Conservation (phyloP, 2,797 vertebrate genomes). For the Manis crassicaudata region DNA sequence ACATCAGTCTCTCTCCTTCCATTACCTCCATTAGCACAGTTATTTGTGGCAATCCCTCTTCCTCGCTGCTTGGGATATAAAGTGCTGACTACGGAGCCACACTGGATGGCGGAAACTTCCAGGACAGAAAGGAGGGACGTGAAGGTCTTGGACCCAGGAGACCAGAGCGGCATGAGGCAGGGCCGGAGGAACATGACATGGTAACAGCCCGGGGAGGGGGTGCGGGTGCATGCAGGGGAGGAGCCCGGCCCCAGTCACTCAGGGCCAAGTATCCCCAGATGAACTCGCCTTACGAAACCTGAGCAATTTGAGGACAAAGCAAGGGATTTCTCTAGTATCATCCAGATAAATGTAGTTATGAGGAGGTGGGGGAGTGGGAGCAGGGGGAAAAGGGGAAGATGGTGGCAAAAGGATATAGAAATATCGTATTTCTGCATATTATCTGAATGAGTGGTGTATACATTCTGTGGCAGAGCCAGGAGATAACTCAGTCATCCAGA, state of each 20-base stretch:
- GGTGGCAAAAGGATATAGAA: not conserved
- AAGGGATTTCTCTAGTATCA: not conserved
- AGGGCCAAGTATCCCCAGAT: not conserved
- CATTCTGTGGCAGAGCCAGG: not conserved
- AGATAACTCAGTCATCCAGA: not conserved
- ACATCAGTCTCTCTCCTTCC: slow-evolving; percentile 79
- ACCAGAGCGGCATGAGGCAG: not conserved
- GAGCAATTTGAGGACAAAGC: slow-evolving; percentile 37
- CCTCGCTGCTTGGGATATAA: slow-evolving; percentile 64
- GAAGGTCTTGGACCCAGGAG: not conserved
- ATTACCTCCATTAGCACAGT: slow-evolving; percentile 77
- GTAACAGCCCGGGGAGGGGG: too few relatives aligned
- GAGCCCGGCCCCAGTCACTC: not conserved
- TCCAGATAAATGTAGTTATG: slow-evolving; percentile 21
- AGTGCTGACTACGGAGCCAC: slow-evolving; percentile 65
- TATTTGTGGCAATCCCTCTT: slow-evolving; percentile 82
- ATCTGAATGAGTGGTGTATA: not conserved
- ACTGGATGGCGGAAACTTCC: slow-evolving; percentile 64
- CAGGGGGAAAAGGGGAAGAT: not conserved
- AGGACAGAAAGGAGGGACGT: not conserved
- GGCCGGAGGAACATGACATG: rapidly evolving
- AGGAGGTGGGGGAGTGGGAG: not conserved
- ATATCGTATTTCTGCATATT: not conserved
- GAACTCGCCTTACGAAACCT: slow-evolving; percentile 3
- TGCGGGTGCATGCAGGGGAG: not conserved